A percentile compares a stretch with the other conserved stretches of the same genome.
These are phyloP conservation scores for Diplodus sargus DNA, from an alignment of 2,797 vertebrate species.

Conservation along the genomic window DNA sequence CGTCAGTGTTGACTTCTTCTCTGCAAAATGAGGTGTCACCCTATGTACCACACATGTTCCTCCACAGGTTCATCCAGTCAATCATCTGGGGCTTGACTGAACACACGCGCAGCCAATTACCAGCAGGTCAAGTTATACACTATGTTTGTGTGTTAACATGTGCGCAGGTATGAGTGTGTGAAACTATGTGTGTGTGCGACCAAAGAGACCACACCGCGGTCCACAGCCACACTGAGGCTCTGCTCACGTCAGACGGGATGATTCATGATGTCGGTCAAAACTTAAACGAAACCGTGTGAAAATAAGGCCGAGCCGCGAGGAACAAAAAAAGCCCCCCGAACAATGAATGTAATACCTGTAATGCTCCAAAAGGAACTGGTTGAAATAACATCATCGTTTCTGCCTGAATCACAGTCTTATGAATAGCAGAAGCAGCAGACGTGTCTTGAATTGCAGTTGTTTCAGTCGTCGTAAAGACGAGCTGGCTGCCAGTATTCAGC, in stretches of 20 bases:
- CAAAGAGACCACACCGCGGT: background rate
- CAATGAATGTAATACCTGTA: background rate
- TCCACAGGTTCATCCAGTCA: too few species aligned
- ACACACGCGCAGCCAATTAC: too few species aligned
- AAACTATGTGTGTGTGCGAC: background rate
- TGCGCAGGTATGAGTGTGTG: background rate
- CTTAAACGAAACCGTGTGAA: background rate
- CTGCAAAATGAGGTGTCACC: too few species aligned
- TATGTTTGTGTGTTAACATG: background rate
- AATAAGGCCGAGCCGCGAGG: background rate
- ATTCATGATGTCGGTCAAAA: background rate
- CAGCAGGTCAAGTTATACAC: too few species aligned
- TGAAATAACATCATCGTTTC: background rate
- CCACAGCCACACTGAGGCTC: too few species aligned
- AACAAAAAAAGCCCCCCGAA: background rate
- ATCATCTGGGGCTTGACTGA: too few species aligned
- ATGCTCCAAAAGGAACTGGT: background rate
- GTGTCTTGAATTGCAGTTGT: background rate
- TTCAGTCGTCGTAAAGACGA: constrained; percentile 7
- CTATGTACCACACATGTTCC: too few species aligned
- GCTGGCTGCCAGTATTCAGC: background rate
- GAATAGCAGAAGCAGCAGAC: background rate
- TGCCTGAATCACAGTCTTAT: background rate
- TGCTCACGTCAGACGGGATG: too few species aligned
- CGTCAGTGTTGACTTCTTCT: too few species aligned